Evolutionary conservation across 2,113 vertebrate genomes (phyloP).

Genomic region (Saiga tatarica): DNA sequence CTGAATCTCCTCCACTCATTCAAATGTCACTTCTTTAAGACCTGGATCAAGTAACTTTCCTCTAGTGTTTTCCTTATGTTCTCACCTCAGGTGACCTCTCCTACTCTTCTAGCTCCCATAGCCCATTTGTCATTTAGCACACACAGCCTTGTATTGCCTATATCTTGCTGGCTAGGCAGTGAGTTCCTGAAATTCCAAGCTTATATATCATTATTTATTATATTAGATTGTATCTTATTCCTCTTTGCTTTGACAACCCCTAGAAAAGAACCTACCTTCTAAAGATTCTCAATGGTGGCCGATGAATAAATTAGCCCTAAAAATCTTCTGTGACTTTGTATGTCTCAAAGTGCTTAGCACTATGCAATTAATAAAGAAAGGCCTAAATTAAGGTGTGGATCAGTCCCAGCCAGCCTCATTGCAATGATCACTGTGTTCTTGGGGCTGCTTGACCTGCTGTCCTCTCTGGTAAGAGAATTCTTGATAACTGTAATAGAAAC

Average conservation of each 20-base stretch:
- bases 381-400: neutral
- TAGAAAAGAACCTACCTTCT: neutral
- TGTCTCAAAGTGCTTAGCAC: neutral
- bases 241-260: neutral
- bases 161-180: neutral
- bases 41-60: neutral
- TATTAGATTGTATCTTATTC: neutral
- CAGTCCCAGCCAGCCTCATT: neutral
- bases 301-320: neutral
- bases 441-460: neutral
- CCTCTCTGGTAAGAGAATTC: neutral
- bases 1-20: neutral
- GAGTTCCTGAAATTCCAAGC: neutral
- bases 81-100: neutral
- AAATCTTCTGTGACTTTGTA: neutral
- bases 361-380: neutral
- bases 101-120: neutral
- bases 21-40: neutral
- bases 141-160: neutral
- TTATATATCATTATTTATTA: neutral
- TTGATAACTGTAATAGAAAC: neutral
- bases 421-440: neutral
- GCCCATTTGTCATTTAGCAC: neutral
- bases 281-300: neutral
- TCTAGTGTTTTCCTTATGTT: neutral